Conservation (phyloP, 2,797 vertebrate species). For the Sciaenops ocellatus region DNA sequence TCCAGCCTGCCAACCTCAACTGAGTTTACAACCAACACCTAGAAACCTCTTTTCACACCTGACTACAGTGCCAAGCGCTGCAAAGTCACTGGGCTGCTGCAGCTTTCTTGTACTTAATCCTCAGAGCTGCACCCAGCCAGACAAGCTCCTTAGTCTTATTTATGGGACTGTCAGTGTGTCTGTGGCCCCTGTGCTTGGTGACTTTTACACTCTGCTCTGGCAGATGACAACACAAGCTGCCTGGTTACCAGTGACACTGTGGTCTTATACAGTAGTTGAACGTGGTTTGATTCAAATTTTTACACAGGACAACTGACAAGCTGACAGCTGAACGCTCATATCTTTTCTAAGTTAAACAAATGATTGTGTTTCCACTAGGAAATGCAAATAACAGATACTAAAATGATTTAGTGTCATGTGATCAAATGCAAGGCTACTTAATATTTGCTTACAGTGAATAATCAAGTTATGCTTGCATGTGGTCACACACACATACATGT, state of each 20-base stretch:
- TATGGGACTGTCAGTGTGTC: constrained; percentile 68
- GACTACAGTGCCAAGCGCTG: constrained; percentile 8
- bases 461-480: neutral
- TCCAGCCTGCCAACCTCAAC: neutral
- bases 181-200: constrained; percentile 17
- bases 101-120: constrained; percentile 64
- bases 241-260: constrained; percentile 2
- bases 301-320: neutral
- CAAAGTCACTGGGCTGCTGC: constrained; percentile 33
- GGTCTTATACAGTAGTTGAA: neutral
- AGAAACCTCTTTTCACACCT: constrained; percentile 18
- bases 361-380: neutral
- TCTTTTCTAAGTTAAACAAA: too few species aligned
- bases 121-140: constrained; percentile 63
- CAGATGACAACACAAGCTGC: constrained; percentile 17
- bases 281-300: neutral
- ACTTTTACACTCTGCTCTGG: constrained; percentile 47
- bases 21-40: constrained; percentile 16
- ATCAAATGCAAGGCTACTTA: neutral
- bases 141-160: constrained; percentile 80
- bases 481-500: neutral
- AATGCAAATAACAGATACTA: neutral
- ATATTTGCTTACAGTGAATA: too few species aligned
- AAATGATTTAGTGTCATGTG: neutral
- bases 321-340: too few species aligned